These are phyloP conservation scores for Eulithis prunata DNA, from an alignment of 2,888 invertebrate species.

Conservation along the genomic window DNA sequence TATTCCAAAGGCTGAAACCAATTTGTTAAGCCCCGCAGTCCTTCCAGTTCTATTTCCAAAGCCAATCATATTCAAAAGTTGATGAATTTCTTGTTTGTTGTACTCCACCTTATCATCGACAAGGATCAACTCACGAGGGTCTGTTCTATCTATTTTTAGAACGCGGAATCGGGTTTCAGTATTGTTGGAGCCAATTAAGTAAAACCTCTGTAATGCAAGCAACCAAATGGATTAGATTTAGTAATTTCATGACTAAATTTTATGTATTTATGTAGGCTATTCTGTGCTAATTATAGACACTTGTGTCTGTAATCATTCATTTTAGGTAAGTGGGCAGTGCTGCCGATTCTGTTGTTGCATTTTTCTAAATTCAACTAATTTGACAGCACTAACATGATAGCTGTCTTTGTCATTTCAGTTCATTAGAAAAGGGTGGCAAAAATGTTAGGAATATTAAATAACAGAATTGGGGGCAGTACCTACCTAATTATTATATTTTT, in stretches of 20 bases:
- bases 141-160: conserved; percentile 96
- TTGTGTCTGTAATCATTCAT: too few species aligned
- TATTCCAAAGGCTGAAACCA: conserved; percentile 97
- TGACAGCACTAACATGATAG: too few species aligned
- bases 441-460: too few species aligned
- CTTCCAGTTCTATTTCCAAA: conserved; percentile 82
- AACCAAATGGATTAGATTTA: background rate
- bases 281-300: too few species aligned
- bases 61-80: conserved; percentile 89
- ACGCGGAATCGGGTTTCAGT: conserved; percentile 95
- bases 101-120: conserved; percentile 97
- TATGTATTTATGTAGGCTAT: too few species aligned
- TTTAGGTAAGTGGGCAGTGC: too few species aligned
- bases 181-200: conserved; percentile 97
- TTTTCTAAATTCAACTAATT: too few species aligned
- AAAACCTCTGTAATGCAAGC: conserved; percentile 88
- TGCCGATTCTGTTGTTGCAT: too few species aligned
- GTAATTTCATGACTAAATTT: background rate
- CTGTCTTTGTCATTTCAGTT: too few species aligned
- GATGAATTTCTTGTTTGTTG: conserved; percentile 92
- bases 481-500: too few species aligned
- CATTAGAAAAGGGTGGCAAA: too few species aligned
- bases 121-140: conserved; percentile 90
- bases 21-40: conserved; percentile 87
- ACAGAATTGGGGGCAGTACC: too few species aligned